phyloP scores from a whole-genome alignment of 1,140 invertebrate species.

The Cherax quadricarinatus region DNA sequence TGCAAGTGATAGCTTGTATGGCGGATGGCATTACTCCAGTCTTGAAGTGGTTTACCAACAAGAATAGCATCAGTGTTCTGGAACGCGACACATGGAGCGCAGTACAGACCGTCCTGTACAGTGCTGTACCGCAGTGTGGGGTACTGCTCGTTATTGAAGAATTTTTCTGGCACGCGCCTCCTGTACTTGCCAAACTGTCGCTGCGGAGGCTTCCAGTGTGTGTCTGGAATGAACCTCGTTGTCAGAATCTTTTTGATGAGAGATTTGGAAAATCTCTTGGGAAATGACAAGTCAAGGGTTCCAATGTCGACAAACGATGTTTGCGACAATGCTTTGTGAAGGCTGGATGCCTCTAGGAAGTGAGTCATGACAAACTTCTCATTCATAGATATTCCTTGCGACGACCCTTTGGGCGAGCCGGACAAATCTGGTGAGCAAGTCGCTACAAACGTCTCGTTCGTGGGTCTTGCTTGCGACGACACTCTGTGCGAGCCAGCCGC shows the following conservation, averaged over 20 bases:
- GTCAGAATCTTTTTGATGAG: slow-evolving; percentile 10
- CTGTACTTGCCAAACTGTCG: slow-evolving; percentile 6
- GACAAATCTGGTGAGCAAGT: neutral
- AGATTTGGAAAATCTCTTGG: neutral
- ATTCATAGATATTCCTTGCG: neutral
- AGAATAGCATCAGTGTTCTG: slow-evolving; percentile 5
- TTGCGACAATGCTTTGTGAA: neutral
- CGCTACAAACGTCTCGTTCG: neutral
- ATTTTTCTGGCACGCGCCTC: neutral
- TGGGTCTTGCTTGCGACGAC: neutral
- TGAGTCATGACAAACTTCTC: neutral
- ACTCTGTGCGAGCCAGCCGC: neutral
- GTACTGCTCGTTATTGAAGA: neutral
- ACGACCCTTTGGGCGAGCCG: neutral
- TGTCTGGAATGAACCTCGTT: neutral
- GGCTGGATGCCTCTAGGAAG: neutral
- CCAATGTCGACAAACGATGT: neutral
- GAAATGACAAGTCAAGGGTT: neutral
- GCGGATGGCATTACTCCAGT: neutral
- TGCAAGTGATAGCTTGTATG: neutral
- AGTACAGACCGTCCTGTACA: neutral
- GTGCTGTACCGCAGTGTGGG: neutral
- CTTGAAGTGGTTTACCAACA: neutral
- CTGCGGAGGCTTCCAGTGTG: neutral
- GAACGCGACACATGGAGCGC: neutral